These are phyloP conservation scores for Bombyx mandarina DNA, from an alignment of 1,140 invertebrate genomes.

Conservation along the genomic window DNA sequence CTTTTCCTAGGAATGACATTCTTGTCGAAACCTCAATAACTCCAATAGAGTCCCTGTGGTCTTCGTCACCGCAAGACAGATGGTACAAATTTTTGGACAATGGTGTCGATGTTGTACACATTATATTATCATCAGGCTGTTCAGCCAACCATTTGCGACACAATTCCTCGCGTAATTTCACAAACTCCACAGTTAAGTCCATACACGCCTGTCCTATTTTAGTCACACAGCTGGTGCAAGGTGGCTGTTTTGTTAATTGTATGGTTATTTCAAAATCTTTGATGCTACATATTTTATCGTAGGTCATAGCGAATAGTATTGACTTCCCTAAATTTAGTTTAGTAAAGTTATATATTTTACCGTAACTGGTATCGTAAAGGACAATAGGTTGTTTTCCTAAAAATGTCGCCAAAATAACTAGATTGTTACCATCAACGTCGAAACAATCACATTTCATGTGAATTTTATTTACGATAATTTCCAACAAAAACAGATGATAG, in stretches of 20 bases:
- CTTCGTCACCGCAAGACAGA: slow-evolving; percentile 37
- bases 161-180: slow-evolving; percentile 41
- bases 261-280: slow-evolving; percentile 45
- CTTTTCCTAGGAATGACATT: slow-evolving; percentile 60
- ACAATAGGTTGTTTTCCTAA: slow-evolving; percentile 52
- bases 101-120: slow-evolving; percentile 56
- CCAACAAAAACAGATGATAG: slow-evolving; percentile 56
- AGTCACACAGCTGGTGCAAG: slow-evolving; percentile 47
- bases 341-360: slow-evolving; percentile 42
- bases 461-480: slow-evolving; percentile 59
- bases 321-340: slow-evolving; percentile 57
- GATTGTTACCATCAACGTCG: slow-evolving; percentile 48
- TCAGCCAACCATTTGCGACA: slow-evolving; percentile 50
- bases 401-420: slow-evolving; percentile 49
- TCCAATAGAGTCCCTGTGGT: slow-evolving; percentile 46
- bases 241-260: slow-evolving; percentile 47
- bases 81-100: slow-evolving; percentile 52
- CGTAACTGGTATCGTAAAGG: slow-evolving; percentile 50
- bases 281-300: slow-evolving; percentile 57
- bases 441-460: slow-evolving; percentile 65
- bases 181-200: slow-evolving; percentile 48
- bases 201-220: slow-evolving; percentile 52
- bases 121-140: slow-evolving; percentile 49
- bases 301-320: slow-evolving; percentile 58
- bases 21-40: slow-evolving; percentile 50